phyloP scores from a whole-genome alignment of 2,113 vertebrate species.

The Rhombomys opimus region DNA sequence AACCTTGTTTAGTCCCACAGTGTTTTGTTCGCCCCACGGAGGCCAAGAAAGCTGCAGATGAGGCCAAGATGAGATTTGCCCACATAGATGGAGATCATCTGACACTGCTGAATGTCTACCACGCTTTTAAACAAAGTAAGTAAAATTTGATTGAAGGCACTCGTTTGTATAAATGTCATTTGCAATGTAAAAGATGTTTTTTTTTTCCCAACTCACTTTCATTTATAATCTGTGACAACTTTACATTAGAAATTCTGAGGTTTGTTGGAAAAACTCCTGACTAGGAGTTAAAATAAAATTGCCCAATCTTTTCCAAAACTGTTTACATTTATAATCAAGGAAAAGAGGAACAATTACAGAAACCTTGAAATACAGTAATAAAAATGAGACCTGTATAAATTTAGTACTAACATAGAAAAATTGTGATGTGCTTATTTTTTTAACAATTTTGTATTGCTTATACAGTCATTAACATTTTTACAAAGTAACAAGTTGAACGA shows the following conservation, averaged over 20 bases:
- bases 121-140: slow-evolving; percentile 99
- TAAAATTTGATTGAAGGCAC: slow-evolving; percentile 68
- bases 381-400: slow-evolving; percentile 2
- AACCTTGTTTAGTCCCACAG: slow-evolving; percentile 99
- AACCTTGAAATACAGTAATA: slow-evolving; percentile 26
- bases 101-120: slow-evolving; percentile 98
- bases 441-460: neutral
- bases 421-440: neutral
- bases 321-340: slow-evolving; percentile 37
- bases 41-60: slow-evolving; percentile 98
- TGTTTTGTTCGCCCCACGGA: slow-evolving; percentile 99
- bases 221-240: slow-evolving; percentile 75
- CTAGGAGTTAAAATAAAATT: slow-evolving; percentile 69
- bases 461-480: neutral
- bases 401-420: neutral
- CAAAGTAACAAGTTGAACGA: neutral
- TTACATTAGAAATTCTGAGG: slow-evolving; percentile 63
- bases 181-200: slow-evolving; percentile 54
- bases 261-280: slow-evolving; percentile 65
- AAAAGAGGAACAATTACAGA: neutral
- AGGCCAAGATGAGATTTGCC: slow-evolving; percentile 99
- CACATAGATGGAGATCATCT: slow-evolving; percentile 99
- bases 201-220: slow-evolving; percentile 57
- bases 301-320: slow-evolving; percentile 29
- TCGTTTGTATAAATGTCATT: slow-evolving; percentile 71